Evolutionary conservation across 2,888 invertebrate genomes (phyloP).

Genomic region (Tipula helvola): DNA sequence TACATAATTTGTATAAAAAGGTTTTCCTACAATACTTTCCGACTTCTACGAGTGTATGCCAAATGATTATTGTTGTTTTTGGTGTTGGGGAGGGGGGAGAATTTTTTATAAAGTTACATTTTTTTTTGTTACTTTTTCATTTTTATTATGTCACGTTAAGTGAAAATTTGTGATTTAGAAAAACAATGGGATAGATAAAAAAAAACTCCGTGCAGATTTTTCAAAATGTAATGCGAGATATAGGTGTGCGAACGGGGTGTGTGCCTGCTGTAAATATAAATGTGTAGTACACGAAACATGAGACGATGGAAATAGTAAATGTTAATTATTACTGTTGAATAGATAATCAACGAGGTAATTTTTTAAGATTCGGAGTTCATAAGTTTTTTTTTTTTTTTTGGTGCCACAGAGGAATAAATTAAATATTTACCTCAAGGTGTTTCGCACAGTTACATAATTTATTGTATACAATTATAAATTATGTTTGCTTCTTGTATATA

Average conservation of each 20-base stretch:
- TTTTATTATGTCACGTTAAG: neutral
- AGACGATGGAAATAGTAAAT: neutral
- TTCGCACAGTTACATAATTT: neutral
- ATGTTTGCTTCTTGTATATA: neutral
- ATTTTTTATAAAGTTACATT: neutral
- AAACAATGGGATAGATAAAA: neutral
- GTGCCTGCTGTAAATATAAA: neutral
- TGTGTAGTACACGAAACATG: neutral
- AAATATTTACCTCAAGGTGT: neutral
- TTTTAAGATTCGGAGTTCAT: neutral
- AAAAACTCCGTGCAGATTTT: neutral
- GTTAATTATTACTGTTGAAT: neutral
- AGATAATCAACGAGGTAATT: neutral
- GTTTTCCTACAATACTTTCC: neutral
- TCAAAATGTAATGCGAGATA: neutral
- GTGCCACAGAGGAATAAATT: neutral
- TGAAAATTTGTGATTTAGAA: slow-evolving; percentile 4
- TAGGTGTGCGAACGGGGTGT: neutral
- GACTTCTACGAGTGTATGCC: neutral
- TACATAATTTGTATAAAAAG: neutral
- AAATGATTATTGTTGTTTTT: neutral
- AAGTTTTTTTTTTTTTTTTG: neutral
- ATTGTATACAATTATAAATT: neutral
- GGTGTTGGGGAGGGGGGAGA: neutral
- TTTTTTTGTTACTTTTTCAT: neutral